A percentile compares a stretch with the other conserved stretches of the same genome.
These are phyloP conservation scores for Ptyas mucosa DNA, from an alignment of 2,113 vertebrate genomes.

Conservation along the genomic window DNA sequence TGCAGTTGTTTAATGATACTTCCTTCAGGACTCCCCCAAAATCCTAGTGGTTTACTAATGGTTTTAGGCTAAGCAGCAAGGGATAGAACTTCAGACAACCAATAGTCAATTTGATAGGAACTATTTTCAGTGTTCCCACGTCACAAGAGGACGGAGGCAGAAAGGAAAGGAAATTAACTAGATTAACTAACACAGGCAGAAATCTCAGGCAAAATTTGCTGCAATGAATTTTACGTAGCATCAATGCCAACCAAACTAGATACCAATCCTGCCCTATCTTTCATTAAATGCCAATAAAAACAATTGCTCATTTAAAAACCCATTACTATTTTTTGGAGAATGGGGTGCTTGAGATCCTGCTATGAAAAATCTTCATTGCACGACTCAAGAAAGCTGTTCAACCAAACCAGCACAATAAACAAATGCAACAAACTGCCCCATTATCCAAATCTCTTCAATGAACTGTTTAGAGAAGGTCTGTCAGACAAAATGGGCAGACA, in stretches of 20 bases:
- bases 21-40: neutral
- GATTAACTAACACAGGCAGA: neutral
- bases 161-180: neutral
- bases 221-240: neutral
- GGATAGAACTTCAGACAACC: neutral
- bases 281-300: neutral
- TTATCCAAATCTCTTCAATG: neutral
- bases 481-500: neutral
- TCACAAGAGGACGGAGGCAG: neutral
- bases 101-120: neutral
- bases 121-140: neutral
- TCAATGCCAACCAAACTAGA: neutral
- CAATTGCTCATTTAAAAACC: neutral
- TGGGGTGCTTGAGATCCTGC: neutral
- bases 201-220: neutral
- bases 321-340: neutral
- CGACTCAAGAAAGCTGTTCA: neutral
- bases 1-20: neutral
- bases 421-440: neutral
- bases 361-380: neutral
- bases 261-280: neutral
- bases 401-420: neutral
- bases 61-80: neutral
- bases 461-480: accelerated
- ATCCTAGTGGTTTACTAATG: neutral